These are phyloP conservation scores for Choristoneura rosaceana DNA, from an alignment of 2,888 invertebrate genomes.

Conservation along the genomic window DNA sequence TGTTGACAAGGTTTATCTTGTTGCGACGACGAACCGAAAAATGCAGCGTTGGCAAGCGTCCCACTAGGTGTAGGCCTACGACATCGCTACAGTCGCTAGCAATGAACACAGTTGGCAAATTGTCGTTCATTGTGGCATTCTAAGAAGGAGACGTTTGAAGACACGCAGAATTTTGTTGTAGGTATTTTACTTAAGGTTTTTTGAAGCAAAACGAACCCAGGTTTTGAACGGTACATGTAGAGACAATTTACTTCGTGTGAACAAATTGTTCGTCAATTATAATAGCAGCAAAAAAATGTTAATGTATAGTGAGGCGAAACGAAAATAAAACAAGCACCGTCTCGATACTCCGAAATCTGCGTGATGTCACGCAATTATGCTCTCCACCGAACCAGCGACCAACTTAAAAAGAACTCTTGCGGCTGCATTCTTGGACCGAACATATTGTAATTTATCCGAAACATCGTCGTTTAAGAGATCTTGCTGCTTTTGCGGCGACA, in stretches of 20 bases:
- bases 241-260: constrained; percentile 35
- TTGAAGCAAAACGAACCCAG: constrained; percentile 18
- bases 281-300: constrained; percentile 35
- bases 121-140: too few relatives aligned
- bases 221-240: constrained; percentile 21
- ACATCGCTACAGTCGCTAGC: too few relatives aligned
- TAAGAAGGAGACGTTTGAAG: too few relatives aligned
- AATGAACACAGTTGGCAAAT: too few relatives aligned
- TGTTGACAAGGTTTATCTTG: too few relatives aligned
- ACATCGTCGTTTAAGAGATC: background rate
- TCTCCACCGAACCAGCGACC: constrained; percentile 18
- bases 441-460: background rate
- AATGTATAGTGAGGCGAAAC: constrained; percentile 34
- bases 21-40: too few relatives aligned
- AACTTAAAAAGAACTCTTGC: constrained; percentile 11
- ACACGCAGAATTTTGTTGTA: too few relatives aligned
- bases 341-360: constrained; percentile 39
- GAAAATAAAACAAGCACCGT: constrained; percentile 36
- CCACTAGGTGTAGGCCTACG: too few relatives aligned
- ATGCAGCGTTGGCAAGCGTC: too few relatives aligned
- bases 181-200: background rate
- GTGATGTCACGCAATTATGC: constrained; percentile 45
- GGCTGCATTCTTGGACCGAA: constrained; percentile 12
- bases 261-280: constrained; percentile 41
- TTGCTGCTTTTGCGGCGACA: constrained; percentile 3